A percentile compares a stretch with the other conserved stretches of the same genome.
These are phyloP conservation scores for Campylomormyrus tamandua DNA, from an alignment of 2,113 vertebrate species.

Conservation along the genomic window DNA sequence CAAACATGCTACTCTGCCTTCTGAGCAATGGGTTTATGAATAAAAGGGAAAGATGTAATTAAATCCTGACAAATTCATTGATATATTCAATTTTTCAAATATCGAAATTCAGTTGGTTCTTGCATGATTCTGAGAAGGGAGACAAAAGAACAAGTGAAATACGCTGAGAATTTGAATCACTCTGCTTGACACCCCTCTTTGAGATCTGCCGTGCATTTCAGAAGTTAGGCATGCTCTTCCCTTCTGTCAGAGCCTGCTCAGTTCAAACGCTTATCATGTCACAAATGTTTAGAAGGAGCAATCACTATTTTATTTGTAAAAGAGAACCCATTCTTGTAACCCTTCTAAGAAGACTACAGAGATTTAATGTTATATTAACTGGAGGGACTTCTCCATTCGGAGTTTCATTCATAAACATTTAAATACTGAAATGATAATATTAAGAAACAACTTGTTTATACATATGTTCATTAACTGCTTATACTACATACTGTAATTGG, in stretches of 20 bases:
- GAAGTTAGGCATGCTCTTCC: neutral
- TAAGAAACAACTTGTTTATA: neutral
- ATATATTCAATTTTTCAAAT: conserved; percentile 33
- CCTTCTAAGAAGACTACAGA: neutral
- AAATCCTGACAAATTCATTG: conserved; percentile 48
- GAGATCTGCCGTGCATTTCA: neutral
- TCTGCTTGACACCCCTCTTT: neutral
- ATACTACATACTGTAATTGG: neutral
- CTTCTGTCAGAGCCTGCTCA: neutral
- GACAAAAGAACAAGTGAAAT: conserved; percentile 37
- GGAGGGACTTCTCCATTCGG: neutral
- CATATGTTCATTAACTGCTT: neutral
- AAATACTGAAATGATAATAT: neutral
- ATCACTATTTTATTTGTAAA: neutral
- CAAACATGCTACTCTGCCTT: conserved; percentile 47
- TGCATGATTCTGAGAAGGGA: conserved; percentile 36
- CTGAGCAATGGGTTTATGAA: conserved; percentile 43
- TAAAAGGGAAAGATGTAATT: conserved; percentile 44
- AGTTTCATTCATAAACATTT: neutral
- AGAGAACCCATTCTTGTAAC: neutral
- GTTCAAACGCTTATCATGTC: neutral
- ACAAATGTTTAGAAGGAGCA: neutral
- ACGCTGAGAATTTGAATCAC: conserved; percentile 27
- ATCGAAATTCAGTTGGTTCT: conserved; percentile 32
- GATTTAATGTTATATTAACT: neutral